Evolutionary conservation across 2,113 vertebrate species (phyloP), one percentile per base, ranked within the genome.

Genomic region (Pyxicephalus adspersus): DNA sequence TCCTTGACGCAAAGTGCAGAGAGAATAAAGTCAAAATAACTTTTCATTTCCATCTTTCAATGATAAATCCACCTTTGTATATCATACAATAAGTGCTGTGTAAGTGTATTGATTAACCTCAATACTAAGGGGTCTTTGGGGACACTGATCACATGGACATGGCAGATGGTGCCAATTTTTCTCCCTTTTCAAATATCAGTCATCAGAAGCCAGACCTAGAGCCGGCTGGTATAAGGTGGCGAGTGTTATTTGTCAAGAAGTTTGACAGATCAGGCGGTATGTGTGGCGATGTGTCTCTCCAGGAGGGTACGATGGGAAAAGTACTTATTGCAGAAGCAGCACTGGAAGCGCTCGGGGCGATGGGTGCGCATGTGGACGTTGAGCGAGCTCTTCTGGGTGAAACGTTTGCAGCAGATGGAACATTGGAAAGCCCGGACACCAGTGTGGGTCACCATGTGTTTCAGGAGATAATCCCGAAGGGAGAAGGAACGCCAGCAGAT

Each of bases 391-490:
- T 99, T 99, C 94, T 99, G 98, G 84, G 98, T 99, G 94, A 99
- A 99, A 86, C 98, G 97, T 91, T 99, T 99, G 96, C 98, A 99
- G 94, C 98, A 99, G 95, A 99, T 99, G 61, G 96, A 98, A 89
- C 98, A 99, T 92, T 99, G 98, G 94, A 99, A 99, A 0, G 98
- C 98, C 82, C 98, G 95, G 89, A 99, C 96, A 3, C 98, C 98
- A 6, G 98, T 99, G 93, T 99, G 98, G 23, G 98, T 99, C 91
- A 99, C 98, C 98, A 99, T 99, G 94, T 99, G 98, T 95, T 99
- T 99, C 95, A 99, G 99, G 91, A 99, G 94, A 93, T 99, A 99
- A 95, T 99, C 98, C 95, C 99, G 99, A 91, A 99, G 91, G 86
- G 97, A 99, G 92, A 99, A 99, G 84, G 98, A 99, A 86, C 98